A percentile compares a stretch with the other conserved stretches of the same genome.
phyloP scores from a whole-genome alignment of 2,888 invertebrate species.

The Lacanobia oleracea region DNA sequence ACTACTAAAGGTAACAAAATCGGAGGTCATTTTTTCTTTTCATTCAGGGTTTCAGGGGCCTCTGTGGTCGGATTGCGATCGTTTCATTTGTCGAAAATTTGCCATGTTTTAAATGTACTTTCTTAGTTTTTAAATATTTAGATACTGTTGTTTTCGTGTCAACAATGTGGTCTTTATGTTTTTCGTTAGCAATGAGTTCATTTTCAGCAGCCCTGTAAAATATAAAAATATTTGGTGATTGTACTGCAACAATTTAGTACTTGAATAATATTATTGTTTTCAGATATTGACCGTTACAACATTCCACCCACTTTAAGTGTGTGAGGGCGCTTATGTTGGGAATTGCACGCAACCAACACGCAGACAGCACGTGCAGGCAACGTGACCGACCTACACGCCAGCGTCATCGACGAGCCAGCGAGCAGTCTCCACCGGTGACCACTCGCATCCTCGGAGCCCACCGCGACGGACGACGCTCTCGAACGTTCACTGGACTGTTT shows the following conservation, averaged over 20 bases:
- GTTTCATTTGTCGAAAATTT: background rate
- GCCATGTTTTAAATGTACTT: background rate
- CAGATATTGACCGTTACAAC: background rate
- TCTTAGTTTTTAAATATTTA: background rate
- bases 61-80: conserved; percentile 20
- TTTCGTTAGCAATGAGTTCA: background rate
- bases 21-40: background rate
- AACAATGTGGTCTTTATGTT: background rate
- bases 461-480: too few relatives aligned
- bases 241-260: background rate
- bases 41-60: conserved; percentile 5
- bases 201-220: conserved; percentile 34
- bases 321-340: too few relatives aligned
- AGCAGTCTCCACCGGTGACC: too few relatives aligned
- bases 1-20: background rate
- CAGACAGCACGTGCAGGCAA: too few relatives aligned
- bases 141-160: background rate
- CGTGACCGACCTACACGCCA: too few relatives aligned
- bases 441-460: too few relatives aligned
- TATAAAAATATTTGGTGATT: background rate
- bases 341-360: too few relatives aligned
- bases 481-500: too few relatives aligned
- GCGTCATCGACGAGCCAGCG: too few relatives aligned
- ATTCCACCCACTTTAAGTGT: background rate
- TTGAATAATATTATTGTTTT: background rate